Evolutionary conservation across 2,888 invertebrate species (phyloP), one percentile per base, ranked within the genome.

Genomic region (Phasia obesa): DNA sequence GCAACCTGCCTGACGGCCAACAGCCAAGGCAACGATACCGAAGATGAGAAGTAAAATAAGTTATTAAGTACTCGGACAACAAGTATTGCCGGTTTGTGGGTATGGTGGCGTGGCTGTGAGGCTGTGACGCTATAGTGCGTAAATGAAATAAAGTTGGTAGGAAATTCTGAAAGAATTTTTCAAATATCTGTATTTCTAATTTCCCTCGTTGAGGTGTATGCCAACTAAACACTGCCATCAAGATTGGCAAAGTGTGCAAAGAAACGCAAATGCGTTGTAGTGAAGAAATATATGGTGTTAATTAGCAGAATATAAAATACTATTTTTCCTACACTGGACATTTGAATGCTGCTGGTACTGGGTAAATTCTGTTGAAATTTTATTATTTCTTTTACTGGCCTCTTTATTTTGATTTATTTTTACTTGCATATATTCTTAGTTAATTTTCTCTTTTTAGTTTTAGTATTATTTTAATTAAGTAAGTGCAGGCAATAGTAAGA

Each of bases 401-500:
- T 64, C 11, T 59, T 15, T 11, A 35, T 19, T 60, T 60, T 59
- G 15, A 42, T 31, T 44, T 57, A 31, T 7, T 42, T 47, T 27
- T 53, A 42, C 13, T 57, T 42, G 4, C 15, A 11, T 15, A 19
- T 64, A n/a, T 49, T 9, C 23, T 62, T 38, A 2, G 17, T 47
- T 64, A 21, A 13, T 27, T 55, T 74, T 49, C 27, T 19, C 23
- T 76, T 4, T 19, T 25, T 49, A 81, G 70, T 75, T 70, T 70
- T 23, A 65, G 70, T 64, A 57, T 64, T 51, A 81, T 75, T 75
- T 81, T 81, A 75, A 75, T 83, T 79, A 83, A 81, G 71, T 81
- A 73, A 79, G 79, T 83, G 79, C 70, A 75, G 73, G 65, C 75
- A 71, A 38, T 21, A 5, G 47, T 15, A 53, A 35, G 47, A 79